Conservation (phyloP, 2,888 invertebrate genomes). For the Lycophotia porphyrea region DNA sequence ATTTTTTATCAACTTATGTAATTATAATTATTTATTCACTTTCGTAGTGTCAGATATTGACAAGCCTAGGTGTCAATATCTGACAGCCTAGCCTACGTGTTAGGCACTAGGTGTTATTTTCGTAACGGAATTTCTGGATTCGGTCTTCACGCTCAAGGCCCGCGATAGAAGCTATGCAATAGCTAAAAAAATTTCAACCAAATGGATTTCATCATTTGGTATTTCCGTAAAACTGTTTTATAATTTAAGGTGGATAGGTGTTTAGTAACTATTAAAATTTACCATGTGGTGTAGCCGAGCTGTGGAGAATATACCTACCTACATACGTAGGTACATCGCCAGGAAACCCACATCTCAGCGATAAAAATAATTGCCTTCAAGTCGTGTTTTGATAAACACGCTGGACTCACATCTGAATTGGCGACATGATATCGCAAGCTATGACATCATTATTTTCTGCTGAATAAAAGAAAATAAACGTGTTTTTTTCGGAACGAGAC, state of each 20-base stretch:
- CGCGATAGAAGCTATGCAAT: no score
- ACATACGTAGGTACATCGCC: constrained; percentile 8
- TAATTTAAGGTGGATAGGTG: neutral
- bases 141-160: no score
- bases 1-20: no score
- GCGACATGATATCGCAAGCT: constrained; percentile 23
- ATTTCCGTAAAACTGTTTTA: neutral
- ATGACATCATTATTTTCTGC: constrained; percentile 39
- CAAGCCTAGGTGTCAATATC: no score
- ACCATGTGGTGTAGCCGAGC: neutral
- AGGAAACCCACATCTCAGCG: constrained; percentile 48
- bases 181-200: neutral
- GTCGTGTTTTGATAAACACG: constrained; percentile 55
- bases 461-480: constrained; percentile 24
- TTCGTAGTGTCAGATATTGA: no score
- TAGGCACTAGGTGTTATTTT: no score
- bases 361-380: constrained; percentile 59
- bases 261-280: neutral
- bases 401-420: constrained; percentile 28
- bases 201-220: neutral
- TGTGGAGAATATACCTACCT: constrained; percentile 6
- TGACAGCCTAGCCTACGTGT: no score
- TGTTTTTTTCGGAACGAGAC: constrained; percentile 21
- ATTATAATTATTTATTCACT: no score
- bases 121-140: no score